These are phyloP conservation scores for Cotesia vestalis DNA, from an alignment of 1,140 invertebrate species.

Conservation along the genomic window DNA sequence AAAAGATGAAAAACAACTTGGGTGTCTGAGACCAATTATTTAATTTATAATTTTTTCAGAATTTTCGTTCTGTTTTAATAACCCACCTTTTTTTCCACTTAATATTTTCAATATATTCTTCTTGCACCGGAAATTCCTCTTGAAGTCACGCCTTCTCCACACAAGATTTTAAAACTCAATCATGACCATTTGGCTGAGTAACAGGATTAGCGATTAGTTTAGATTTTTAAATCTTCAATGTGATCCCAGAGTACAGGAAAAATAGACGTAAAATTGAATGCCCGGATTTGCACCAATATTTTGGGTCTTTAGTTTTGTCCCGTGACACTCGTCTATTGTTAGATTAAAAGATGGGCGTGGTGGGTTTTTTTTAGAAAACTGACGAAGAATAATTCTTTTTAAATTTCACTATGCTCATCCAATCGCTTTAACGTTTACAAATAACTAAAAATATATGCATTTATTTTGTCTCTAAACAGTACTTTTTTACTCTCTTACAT, in stretches of 20 bases:
- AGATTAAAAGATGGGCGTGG: slow-evolving; percentile 45
- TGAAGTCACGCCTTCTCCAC: neutral
- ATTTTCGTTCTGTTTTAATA: neutral
- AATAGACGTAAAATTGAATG: slow-evolving; percentile 40
- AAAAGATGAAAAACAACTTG: too few species aligned
- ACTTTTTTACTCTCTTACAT: too few species aligned
- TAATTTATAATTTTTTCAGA: too few species aligned
- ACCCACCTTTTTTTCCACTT: neutral
- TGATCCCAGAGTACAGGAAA: neutral
- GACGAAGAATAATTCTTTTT: neutral
- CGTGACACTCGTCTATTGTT: slow-evolving; percentile 45
- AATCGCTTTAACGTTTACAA: neutral
- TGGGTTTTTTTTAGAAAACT: neutral
- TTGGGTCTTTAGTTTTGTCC: slow-evolving; percentile 54
- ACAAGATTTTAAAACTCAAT: slow-evolving; percentile 38
- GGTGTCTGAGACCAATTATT: too few species aligned
- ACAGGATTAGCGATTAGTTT: slow-evolving; percentile 55
- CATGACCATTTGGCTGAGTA: slow-evolving; percentile 60
- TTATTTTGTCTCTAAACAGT: too few species aligned
- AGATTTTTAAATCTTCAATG: slow-evolving; percentile 54
- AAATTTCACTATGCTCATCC: neutral
- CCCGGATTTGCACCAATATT: slow-evolving; percentile 56
- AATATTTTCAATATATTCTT: neutral
- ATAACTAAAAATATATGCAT: neutral
- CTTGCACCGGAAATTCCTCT: neutral